phyloP scores from a whole-genome alignment of 2,113 vertebrate genomes.

The Pluvialis apricaria region DNA sequence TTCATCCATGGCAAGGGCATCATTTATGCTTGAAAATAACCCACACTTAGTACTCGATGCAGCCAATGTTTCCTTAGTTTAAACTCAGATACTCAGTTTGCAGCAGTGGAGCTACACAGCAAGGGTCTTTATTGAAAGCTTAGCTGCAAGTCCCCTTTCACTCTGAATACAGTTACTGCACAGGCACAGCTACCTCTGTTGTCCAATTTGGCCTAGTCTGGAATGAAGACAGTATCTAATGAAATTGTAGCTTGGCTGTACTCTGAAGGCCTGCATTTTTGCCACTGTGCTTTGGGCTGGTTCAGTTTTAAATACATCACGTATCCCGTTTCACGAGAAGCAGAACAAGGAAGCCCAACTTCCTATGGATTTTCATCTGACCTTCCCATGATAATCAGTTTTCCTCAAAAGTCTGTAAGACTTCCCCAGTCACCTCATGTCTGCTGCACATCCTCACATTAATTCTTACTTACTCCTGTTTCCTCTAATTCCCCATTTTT shows the following conservation, averaged over 20 bases:
- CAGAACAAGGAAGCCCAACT: neutral
- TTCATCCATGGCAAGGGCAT: neutral
- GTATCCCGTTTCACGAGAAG: neutral
- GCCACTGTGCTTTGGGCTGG: neutral
- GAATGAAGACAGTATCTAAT: neutral
- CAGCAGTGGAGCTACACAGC: neutral
- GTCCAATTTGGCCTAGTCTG: neutral
- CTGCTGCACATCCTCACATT: neutral
- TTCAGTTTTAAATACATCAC: neutral
- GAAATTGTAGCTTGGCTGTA: neutral
- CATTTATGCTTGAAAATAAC: neutral
- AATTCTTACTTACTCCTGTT: neutral
- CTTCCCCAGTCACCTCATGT: neutral
- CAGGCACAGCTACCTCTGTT: neutral
- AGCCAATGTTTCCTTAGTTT: neutral
- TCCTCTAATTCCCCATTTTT: neutral
- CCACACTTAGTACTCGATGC: neutral
- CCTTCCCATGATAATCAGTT: neutral
- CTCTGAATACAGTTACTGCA: neutral
- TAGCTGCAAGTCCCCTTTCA: neutral
- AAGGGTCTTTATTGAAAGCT: neutral
- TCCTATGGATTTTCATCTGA: constrained; percentile 3
- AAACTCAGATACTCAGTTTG: neutral
- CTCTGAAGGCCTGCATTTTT: neutral
- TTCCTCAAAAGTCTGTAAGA: neutral